Percentiles rank a stretch among this genome's conserved stretches.
These are phyloP conservation scores for Parotia lawesii DNA, from an alignment of 2,113 vertebrate species.

Conservation along the genomic window DNA sequence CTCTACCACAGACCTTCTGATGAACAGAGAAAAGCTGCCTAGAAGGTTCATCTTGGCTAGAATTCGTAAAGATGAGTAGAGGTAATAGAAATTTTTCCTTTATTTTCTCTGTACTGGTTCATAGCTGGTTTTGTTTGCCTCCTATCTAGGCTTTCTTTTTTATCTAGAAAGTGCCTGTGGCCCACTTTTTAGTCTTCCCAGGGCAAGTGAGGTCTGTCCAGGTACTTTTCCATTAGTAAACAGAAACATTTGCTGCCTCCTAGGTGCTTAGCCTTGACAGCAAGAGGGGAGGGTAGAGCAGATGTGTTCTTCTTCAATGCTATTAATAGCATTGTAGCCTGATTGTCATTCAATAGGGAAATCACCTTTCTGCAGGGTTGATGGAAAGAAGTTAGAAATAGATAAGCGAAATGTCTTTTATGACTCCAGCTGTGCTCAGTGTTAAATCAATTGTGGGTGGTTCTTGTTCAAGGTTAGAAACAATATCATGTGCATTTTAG, in stretches of 20 bases:
- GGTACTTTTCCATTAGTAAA: constrained; percentile 57
- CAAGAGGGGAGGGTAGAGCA: constrained; percentile 3
- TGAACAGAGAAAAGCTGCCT: not conserved
- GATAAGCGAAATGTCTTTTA: not conserved
- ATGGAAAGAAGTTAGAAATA: not conserved
- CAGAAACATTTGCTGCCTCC: constrained; percentile 52
- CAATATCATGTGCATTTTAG: not conserved
- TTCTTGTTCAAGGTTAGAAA: not conserved
- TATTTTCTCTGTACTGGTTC: not conserved
- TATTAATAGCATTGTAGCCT: constrained; percentile 50
- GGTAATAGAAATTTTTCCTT: not conserved
- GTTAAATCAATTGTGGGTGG: not conserved
- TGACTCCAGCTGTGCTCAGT: not conserved
- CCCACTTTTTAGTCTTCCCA: constrained; percentile 17
- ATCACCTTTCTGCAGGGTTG: constrained; percentile 28
- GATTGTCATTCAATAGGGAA: constrained; percentile 51
- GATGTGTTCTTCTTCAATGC: constrained; percentile 39
- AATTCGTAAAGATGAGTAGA: not conserved
- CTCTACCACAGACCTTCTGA: not conserved
- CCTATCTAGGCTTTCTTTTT: not conserved
- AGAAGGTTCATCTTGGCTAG: not conserved
- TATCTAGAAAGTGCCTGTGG: not conserved
- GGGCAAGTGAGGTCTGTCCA: constrained; percentile 31
- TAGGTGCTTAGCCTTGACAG: constrained; percentile 44
- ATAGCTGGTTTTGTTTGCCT: not conserved